These are phyloP conservation scores for Orycteropus afer DNA, from an alignment of 2,113 vertebrate species.

Conservation along the genomic window DNA sequence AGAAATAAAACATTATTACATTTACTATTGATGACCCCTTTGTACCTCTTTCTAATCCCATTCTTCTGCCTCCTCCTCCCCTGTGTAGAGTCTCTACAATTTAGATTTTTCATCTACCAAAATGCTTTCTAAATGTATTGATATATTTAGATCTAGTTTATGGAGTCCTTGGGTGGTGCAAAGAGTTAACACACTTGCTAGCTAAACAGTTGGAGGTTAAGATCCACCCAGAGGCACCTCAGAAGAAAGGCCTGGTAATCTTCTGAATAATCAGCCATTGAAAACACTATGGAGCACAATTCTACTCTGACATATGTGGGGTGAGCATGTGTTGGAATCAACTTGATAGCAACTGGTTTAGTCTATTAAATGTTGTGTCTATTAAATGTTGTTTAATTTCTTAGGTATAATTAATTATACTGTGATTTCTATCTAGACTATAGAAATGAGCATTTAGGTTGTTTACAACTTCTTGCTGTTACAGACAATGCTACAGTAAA, in stretches of 20 bases:
- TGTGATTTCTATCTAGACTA: neutral
- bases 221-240: neutral
- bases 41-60: neutral
- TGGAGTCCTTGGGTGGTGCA: neutral
- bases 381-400: neutral
- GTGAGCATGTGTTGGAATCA: neutral
- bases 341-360: neutral
- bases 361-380: neutral
- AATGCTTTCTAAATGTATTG: conserved; percentile 28
- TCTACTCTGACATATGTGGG: neutral
- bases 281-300: neutral
- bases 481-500: neutral
- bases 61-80: neutral
- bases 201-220: neutral
- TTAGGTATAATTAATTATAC: neutral
- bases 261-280: neutral
- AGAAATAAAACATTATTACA: neutral
- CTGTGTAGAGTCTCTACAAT: neutral
- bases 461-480: neutral
- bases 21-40: neutral
- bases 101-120: neutral
- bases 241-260: neutral
- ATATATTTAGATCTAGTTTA: neutral
- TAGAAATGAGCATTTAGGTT: conserved; percentile 39
- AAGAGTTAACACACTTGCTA: neutral